These are phyloP conservation scores for Bombus turneri DNA, from an alignment of 1,140 invertebrate species.

Conservation along the genomic window DNA sequence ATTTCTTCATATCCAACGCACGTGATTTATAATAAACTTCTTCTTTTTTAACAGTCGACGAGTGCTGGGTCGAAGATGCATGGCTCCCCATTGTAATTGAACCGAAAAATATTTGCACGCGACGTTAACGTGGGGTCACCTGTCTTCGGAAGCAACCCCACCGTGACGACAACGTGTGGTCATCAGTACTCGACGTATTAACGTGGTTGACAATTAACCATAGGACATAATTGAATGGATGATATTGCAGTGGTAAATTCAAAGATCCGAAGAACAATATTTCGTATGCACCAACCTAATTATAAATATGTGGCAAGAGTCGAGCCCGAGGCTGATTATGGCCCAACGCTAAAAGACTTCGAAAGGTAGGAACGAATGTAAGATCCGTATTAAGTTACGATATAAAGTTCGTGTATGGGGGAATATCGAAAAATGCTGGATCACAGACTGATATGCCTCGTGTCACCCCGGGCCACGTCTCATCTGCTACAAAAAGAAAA, in stretches of 20 bases:
- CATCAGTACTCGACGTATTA: too few species aligned
- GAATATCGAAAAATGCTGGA: constrained; percentile 44
- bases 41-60: too few species aligned
- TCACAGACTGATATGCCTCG: constrained; percentile 62
- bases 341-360: constrained; percentile 20
- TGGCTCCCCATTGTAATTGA: too few species aligned
- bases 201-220: too few species aligned
- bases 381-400: not conserved
- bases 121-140: too few species aligned
- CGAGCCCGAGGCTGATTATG: constrained; percentile 29
- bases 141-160: too few species aligned
- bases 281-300: not conserved
- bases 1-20: too few species aligned
- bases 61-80: too few species aligned
- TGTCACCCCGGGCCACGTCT: constrained; percentile 37
- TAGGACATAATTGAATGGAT: too few species aligned
- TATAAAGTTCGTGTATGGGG: constrained; percentile 1
- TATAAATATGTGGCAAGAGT: not conserved
- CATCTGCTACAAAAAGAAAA: not conserved
- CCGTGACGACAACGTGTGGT: not conserved
- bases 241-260: too few species aligned
- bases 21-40: too few species aligned
- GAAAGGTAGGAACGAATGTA: constrained; percentile 12
- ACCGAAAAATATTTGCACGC: too few species aligned
- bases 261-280: not conserved